These are phyloP conservation scores for Sericinus montela DNA, from an alignment of 2,888 invertebrate species.

Conservation along the genomic window DNA sequence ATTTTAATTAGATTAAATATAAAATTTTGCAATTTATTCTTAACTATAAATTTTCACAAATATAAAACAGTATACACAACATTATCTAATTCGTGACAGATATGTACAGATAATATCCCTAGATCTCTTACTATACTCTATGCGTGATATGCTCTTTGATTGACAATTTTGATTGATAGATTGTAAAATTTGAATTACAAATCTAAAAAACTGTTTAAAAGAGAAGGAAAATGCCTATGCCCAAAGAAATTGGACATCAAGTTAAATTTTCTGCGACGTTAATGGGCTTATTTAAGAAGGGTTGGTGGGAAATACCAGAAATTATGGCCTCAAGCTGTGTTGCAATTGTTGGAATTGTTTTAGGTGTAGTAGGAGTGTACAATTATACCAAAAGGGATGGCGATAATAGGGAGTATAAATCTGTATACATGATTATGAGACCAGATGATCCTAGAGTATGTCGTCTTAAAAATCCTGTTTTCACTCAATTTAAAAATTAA, in stretches of 20 bases:
- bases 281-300: constrained; percentile 45
- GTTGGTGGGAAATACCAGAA: constrained; percentile 86
- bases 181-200: too few relatives aligned
- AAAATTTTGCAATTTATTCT: too few relatives aligned
- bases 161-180: too few relatives aligned
- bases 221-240: constrained; percentile 25
- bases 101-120: too few relatives aligned
- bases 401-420: constrained; percentile 82
- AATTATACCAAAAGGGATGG: constrained; percentile 76
- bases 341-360: constrained; percentile 76
- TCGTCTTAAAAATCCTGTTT: constrained; percentile 49
- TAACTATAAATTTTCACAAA: too few relatives aligned
- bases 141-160: too few relatives aligned
- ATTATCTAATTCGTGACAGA: too few relatives aligned
- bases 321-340: constrained; percentile 79
- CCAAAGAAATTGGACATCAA: constrained; percentile 46
- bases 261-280: constrained; percentile 44
- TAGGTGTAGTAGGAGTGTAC: constrained; percentile 58
- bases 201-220: too few relatives aligned
- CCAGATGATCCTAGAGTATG: constrained; percentile 81
- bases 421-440: constrained; percentile 79
- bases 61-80: too few relatives aligned
- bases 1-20: too few relatives aligned
- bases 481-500: constrained; percentile 33
- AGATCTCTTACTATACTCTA: too few relatives aligned